Base-by-base conservation (phyloP, 37 sponge, comb jelly and placozoan genomes). In the Crambe crambe region DNA sequence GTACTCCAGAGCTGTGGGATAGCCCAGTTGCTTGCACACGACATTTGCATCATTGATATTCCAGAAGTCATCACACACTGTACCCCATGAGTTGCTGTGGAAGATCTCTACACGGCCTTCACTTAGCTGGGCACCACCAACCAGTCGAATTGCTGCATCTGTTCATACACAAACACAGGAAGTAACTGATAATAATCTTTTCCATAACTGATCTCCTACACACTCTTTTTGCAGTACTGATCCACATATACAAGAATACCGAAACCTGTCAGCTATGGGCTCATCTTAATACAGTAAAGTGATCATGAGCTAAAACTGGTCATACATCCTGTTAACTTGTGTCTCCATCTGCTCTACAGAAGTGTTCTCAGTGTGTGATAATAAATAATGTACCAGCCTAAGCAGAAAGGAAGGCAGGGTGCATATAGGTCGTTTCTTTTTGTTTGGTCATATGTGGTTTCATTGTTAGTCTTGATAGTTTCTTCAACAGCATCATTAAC, bases 21-120 rank as follows among this genome's bases (percentile, higher is more conserved):
- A 80, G 18, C 83, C 83, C 23, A 87, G 83, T 70, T 87, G 82
- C 10, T 58, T 51, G 43, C 88, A 87, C n/a, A 87, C 82, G 2
- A 87, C 88, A 3, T 42, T 36, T 1, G 88, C 88, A 27, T 87
- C 83, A 23, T 42, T 60, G 25, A 60, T n/a, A 1, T 23, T 34
- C 78, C 88, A 81, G 56, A 0, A 15, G 35, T 81, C 88, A 35
- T 82, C 88, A 76, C 88, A 87, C 26, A 87, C 68, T 3, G 77
- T 87, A 54, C 88, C 88, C 88, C 88, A 87, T 32, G n/a, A 26
- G 40, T 58, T 51, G 61, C 77, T 82, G 65, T 82, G 88, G 58
- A 59, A 87, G 51, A 87, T 76, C 61, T 87, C 88, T 22, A 87
- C 88, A 30, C 88, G 88, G 2, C 88, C 88, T 22, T 70, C 72